These are phyloP conservation scores for Stichodactyla helianthus DNA, from an alignment of 64 coral and sea anemone genomes.

Conservation along the genomic window DNA sequence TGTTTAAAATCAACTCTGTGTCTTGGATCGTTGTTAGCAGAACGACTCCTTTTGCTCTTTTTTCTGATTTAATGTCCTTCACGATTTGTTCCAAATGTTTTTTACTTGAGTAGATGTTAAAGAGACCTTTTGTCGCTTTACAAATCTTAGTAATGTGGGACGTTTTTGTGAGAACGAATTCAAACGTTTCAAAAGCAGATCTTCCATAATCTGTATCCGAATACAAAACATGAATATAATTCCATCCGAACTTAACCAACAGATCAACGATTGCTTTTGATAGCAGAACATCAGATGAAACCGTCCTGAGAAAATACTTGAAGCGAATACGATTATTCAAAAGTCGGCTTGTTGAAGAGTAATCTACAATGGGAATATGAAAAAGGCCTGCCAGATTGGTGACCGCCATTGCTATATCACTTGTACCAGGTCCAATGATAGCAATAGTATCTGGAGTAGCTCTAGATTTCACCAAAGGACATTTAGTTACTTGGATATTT, in stretches of 20 bases:
- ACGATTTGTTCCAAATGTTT: constrained; percentile 39
- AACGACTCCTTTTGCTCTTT: constrained; percentile 49
- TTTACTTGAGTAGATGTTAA: constrained; percentile 59
- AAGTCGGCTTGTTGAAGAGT: constrained; percentile 64
- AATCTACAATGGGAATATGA: constrained; percentile 76
- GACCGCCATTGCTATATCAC: constrained; percentile 75
- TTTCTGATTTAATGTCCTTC: constrained; percentile 25
- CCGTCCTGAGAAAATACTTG: constrained; percentile 77
- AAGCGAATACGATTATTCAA: constrained; percentile 81
- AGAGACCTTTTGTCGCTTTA: constrained; percentile 36
- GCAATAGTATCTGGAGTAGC: constrained; percentile 32
- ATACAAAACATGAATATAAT: constrained; percentile 71
- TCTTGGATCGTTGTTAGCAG: constrained; percentile 78
- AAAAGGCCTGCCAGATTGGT: constrained; percentile 71
- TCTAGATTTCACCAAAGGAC: not conserved
- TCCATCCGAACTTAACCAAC: constrained; percentile 63
- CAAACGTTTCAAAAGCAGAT: constrained; percentile 73
- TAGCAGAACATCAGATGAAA: constrained; percentile 67
- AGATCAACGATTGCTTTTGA: constrained; percentile 71
- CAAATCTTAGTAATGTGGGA: constrained; percentile 56
- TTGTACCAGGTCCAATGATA: constrained; percentile 54
- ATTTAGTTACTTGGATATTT: constrained; percentile 31
- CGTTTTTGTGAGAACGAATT: constrained; percentile 36
- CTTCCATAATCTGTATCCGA: constrained; percentile 90
- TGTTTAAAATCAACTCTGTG: constrained; percentile 49